Evolutionary conservation across 2,797 vertebrate species (phyloP).

Genomic region (Schizopygopsis malacanthus): DNA sequence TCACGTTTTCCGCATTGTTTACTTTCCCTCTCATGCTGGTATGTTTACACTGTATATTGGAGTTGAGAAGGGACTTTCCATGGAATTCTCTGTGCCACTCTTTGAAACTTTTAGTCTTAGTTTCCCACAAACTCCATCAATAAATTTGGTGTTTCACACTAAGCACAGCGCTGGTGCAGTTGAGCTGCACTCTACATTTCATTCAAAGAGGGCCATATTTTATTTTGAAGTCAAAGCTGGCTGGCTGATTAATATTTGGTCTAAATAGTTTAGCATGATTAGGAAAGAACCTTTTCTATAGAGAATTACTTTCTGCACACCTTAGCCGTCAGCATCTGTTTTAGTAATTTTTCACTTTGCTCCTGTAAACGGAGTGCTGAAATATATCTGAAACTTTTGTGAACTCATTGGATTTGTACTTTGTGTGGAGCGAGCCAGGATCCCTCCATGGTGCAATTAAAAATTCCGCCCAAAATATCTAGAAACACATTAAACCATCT

Average conservation of each 20-base stretch:
- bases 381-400: slow-evolving; percentile 65
- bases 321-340: slow-evolving; percentile 64
- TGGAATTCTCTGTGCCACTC: slow-evolving; percentile 31
- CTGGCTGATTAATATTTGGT: neutral
- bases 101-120: slow-evolving; percentile 21
- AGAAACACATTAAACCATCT: slow-evolving; percentile 67
- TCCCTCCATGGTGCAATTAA: slow-evolving; percentile 69
- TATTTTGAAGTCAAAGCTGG: neutral
- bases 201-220: slow-evolving; percentile 10
- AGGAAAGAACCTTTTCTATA: slow-evolving; percentile 37
- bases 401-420: slow-evolving; percentile 69
- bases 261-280: slow-evolving; percentile 29
- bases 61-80: slow-evolving; percentile 52
- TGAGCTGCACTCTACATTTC: neutral
- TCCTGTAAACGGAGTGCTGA: slow-evolving; percentile 67
- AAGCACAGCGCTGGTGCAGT: neutral
- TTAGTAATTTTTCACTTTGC: slow-evolving; percentile 58
- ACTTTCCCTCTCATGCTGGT: slow-evolving; percentile 40
- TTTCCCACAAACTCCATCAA: slow-evolving; percentile 5
- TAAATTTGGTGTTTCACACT: neutral
- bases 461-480: slow-evolving; percentile 70
- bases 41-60: slow-evolving; percentile 39
- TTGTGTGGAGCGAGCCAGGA: slow-evolving; percentile 61
- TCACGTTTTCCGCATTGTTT: slow-evolving; percentile 51
- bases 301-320: slow-evolving; percentile 49